Evolutionary conservation across 2,797 vertebrate genomes (phyloP), one percentile per base, ranked within the genome.

Genomic region (Perodicticus potto): DNA sequence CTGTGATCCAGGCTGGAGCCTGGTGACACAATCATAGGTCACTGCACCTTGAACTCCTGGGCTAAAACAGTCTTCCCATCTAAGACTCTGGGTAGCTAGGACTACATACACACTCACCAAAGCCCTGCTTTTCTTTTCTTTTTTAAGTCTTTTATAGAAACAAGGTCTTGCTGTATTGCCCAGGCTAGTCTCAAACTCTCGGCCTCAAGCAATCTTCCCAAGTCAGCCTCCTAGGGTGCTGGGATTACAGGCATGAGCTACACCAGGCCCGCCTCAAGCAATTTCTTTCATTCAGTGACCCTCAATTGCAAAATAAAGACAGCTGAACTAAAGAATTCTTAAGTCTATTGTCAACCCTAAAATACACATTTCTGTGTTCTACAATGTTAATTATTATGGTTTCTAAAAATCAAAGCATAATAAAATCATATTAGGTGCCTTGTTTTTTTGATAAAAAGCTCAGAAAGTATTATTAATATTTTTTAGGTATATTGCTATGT

Each of bases 311-410:
- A 92, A 95, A 85, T 65, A 59, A 82, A 53, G 49, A 27, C 22
- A 45, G 29, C 76, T 86, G 29, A 89, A 57, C 27, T 53, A 32
- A 29, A 49, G 2, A 23, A 84, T 77, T 86, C 29, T 93, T 65
- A 61, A 10, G 20, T 34, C 37, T 34, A n/a, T n/a, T 37, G 74
- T 6, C 17, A 88, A 25, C 53, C 74, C 32, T 85, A 73, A 86
- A 85, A 72, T 40, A n/a, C 55, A 5, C 10, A 69, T 88, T 70
- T 88, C 86, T 93, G 3, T 86, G 12, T 86, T 97, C 43, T 59
- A 34, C 90, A 91, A 92, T 17, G 34, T 78, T n/a, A 91, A 43
- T 86, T 61, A 34, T 22, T 87, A 17, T 43, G 10, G 12, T 59
- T 82, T 82, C 65, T 67, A 40, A 67, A 85, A 82, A 88, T 65